Conservation (phyloP, 2,797 vertebrate genomes). For the Liasis olivaceus region DNA sequence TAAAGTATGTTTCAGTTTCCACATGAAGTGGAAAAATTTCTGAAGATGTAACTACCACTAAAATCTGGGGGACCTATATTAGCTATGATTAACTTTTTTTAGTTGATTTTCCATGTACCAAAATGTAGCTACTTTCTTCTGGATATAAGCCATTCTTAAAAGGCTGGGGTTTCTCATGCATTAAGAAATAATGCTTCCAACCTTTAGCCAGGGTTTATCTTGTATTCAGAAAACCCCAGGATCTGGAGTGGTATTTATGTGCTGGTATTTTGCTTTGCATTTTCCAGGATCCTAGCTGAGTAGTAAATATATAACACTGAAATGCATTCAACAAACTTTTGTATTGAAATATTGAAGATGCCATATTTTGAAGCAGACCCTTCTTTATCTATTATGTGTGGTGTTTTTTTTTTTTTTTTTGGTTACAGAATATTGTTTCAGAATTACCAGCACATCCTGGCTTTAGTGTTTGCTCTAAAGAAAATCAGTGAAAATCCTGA, state of each 20-base stretch:
- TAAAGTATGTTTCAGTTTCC: neutral
- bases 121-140: neutral
- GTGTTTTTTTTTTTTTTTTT: neutral
- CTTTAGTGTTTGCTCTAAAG: neutral
- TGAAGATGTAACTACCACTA: neutral
- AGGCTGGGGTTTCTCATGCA: neutral
- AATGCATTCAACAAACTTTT: too few species aligned
- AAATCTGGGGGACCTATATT: rapidly evolving
- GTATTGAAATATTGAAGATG: too few species aligned
- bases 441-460: neutral
- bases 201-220: too few species aligned
- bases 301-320: too few species aligned
- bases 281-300: too few species aligned
- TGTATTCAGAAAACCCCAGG: too few species aligned
- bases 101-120: neutral
- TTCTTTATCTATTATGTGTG: neutral
- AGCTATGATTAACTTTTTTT: neutral
- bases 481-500: neutral
- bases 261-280: too few species aligned
- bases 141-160: neutral
- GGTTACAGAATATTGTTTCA: neutral
- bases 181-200: too few species aligned
- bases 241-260: too few species aligned
- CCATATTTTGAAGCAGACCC: too few species aligned
- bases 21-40: neutral